Conservation (phyloP, 2,888 invertebrate species). For the Heliconius charithonia region DNA sequence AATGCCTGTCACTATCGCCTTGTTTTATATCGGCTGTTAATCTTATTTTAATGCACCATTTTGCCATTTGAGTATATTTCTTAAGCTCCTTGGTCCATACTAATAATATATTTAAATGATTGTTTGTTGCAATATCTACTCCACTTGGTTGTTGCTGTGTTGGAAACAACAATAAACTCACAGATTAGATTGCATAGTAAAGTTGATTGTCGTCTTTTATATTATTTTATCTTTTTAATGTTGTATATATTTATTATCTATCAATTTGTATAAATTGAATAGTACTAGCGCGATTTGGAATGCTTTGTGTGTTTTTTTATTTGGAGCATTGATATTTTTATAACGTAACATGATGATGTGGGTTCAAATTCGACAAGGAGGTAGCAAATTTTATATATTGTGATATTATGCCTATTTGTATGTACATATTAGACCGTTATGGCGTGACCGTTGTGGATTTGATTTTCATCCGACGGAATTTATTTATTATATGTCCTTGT, state of each 20-base stretch:
- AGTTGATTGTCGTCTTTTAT: background rate
- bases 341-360: background rate
- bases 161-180: conserved; percentile 5
- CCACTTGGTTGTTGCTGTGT: background rate
- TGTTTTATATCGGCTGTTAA: conserved; percentile 36
- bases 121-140: conserved; percentile 7
- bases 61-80: conserved; percentile 39
- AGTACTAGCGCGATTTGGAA: too few relatives aligned
- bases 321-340: too few relatives aligned
- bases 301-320: too few relatives aligned
- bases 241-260: too few relatives aligned
- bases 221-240: background rate
- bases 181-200: conserved; percentile 8
- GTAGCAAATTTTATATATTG: too few relatives aligned
- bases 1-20: conserved; percentile 33
- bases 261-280: background rate
- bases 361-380: background rate
- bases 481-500: too few relatives aligned
- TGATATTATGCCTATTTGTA: too few relatives aligned
- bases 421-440: too few relatives aligned
- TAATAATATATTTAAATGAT: conserved; percentile 18
- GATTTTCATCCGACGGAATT: too few relatives aligned
- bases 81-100: conserved; percentile 18
- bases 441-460: too few relatives aligned
- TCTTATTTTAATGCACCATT: conserved; percentile 35